Percentiles rank a stretch among this genome's conserved stretches.
Evolutionary conservation across 2,113 vertebrate genomes (phyloP).

Genomic region (Festucalex cinctus): DNA sequence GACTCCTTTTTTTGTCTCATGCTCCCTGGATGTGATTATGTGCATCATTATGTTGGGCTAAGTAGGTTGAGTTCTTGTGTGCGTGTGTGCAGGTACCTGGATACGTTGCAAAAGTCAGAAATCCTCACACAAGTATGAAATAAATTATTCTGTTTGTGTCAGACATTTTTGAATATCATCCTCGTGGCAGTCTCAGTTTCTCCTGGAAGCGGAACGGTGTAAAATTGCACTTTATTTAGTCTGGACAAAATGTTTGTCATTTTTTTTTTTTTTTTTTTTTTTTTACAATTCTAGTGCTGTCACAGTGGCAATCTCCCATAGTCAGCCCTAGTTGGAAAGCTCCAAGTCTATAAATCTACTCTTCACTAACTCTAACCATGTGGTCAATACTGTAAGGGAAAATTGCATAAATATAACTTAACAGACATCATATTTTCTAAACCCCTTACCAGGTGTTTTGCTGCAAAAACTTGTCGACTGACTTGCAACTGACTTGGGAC

Average conservation of each 20-base stretch:
- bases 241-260: constrained; percentile 3
- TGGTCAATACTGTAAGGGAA: background rate
- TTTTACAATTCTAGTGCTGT: background rate
- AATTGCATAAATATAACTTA: background rate
- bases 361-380: background rate
- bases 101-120: constrained; percentile 29
- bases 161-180: constrained; percentile 7
- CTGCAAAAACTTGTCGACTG: background rate
- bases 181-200: background rate
- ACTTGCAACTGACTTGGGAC: background rate
- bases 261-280: constrained; percentile 6
- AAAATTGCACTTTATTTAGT: constrained; percentile 9
- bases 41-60: constrained; percentile 46
- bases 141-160: constrained; percentile 22
- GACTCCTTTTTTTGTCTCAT: constrained; percentile 53
- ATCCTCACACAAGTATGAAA: constrained; percentile 32
- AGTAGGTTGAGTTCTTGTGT: constrained; percentile 38
- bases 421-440: background rate
- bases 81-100: constrained; percentile 31
- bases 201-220: constrained; percentile 1
- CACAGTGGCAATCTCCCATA: background rate
- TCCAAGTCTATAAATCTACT: background rate
- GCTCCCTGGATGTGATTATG: constrained; percentile 48
- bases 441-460: background rate
- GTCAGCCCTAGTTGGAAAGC: background rate